Percentiles rank a stretch among this genome's conserved stretches.
Evolutionary conservation across 2,113 vertebrate genomes (phyloP).

Genomic region (Rhinoderma darwinii): DNA sequence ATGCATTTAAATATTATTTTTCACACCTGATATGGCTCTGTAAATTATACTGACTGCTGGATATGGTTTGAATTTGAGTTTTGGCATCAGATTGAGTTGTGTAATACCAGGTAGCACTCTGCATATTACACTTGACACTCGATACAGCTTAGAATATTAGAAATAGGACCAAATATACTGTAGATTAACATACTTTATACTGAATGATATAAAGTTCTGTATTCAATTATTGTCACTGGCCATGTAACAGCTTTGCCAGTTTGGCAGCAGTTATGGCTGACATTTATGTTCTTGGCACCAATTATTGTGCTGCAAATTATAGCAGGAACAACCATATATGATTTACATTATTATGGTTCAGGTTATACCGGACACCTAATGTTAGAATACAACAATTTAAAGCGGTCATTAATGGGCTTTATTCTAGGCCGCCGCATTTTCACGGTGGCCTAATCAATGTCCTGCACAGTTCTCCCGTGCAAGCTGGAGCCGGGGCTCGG

Average conservation of each 20-base stretch:
- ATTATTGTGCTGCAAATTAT: neutral
- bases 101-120: neutral
- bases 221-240: neutral
- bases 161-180: neutral
- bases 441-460: too few species aligned
- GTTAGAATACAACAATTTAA: too few species aligned
- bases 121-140: neutral
- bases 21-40: neutral
- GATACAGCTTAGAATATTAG: neutral
- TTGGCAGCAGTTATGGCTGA: neutral
- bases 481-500: too few species aligned
- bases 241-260: neutral
- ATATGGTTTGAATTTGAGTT: conserved; percentile 9
- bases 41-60: neutral
- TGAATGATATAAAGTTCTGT: neutral
- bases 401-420: too few species aligned
- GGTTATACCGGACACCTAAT: too few species aligned
- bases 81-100: neutral
- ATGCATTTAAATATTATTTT: conserved; percentile 1
- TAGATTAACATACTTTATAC: neutral
- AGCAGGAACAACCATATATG: too few species aligned
- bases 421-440: too few species aligned
- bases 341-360: too few species aligned
- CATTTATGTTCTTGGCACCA: neutral
- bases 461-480: too few species aligned